Evolutionary conservation across 2,797 vertebrate species (phyloP).

Genomic region (Anguilla pacifica): DNA sequence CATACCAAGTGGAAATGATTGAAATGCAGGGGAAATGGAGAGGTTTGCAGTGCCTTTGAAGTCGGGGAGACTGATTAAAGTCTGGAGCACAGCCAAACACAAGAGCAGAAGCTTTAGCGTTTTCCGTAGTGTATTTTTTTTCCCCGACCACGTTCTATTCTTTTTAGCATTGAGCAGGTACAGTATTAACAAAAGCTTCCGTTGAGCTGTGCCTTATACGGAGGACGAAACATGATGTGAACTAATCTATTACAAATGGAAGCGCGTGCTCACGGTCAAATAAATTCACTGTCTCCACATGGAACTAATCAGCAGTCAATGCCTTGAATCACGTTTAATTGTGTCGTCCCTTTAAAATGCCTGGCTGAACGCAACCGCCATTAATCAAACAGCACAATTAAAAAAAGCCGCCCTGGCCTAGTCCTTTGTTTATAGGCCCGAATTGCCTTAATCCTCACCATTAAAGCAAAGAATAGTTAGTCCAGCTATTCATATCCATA

Average conservation of each 20-base stretch:
- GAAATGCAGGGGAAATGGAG: conserved; percentile 38
- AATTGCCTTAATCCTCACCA: conserved; percentile 68
- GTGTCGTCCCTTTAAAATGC: conserved; percentile 59
- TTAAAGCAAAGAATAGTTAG: conserved; percentile 59
- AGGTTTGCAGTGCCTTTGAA: conserved; percentile 55
- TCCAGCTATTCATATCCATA: conserved; percentile 55
- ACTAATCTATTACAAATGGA: conserved; percentile 45
- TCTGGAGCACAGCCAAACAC: conserved; percentile 55
- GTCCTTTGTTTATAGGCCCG: conserved; percentile 65
- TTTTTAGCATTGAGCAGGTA: conserved; percentile 48
- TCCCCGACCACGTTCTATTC: conserved; percentile 23
- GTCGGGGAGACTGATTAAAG: conserved; percentile 64
- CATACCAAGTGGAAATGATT: conserved; percentile 33
- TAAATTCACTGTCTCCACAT: conserved; percentile 52
- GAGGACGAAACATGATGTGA: conserved; percentile 28
- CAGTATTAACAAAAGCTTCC: conserved; percentile 33
- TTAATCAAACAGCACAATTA: conserved; percentile 70
- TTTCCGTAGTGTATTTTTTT: conserved; percentile 24
- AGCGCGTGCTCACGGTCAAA: conserved; percentile 48
- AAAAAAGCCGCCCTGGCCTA: conserved; percentile 48
- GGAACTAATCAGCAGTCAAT: conserved; percentile 63
- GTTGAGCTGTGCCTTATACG: conserved; percentile 10
- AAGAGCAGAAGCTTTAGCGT: conserved; percentile 45
- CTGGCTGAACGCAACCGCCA: conserved; percentile 53
- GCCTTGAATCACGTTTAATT: conserved; percentile 58